Evolutionary conservation across 1,140 invertebrate species (phyloP), one percentile per base, ranked within the genome.

Genomic region (Calycopis cecrops): DNA sequence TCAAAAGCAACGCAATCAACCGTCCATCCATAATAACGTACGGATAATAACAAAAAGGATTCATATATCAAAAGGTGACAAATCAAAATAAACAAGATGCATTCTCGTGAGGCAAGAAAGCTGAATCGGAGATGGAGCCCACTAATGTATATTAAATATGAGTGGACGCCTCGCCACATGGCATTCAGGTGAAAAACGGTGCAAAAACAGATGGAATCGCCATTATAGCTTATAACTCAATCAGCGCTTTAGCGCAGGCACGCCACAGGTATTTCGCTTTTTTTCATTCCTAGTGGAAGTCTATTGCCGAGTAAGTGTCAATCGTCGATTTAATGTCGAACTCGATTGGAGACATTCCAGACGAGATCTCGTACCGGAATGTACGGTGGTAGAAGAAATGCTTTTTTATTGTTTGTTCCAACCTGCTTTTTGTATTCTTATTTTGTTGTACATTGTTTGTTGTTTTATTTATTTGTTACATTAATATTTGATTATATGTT

Each of bases 161-260:
- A 75, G 73, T 76, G 68, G 69, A n/a, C n/a, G n/a, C n/a, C 66
- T 71, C 69, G 57, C 70, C 68, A 78, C 67, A 79, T 79, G 71
- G 75, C 69, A 83, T 80, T 76, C 76, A 77, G 73, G 72, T 79
- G 78, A 81, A 78, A 79, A 85, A 81, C 76, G 63, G 63, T 69
- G 76, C 79, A 83, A 83, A 85, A 85, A 85, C 82, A 73, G 71
- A 77, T 77, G 73, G 71, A 75, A 72, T 76, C 70, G 76, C 76
- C 75, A 81, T 85, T 83, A 81, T 80, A 79, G 75, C 75, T 83
- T 83, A 85, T 85, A 85, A 85, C 81, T 85, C 81, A 83, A 85
- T 85, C 78, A 83, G 73, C 58, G 62, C 55, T 62, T 28, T 65
- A 59, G 66, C 64, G 70, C 62, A 63, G 70, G 65, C 64, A 60